These are phyloP conservation scores for Temnothorax nylanderi DNA, from an alignment of 1,140 invertebrate genomes.

Conservation along the genomic window DNA sequence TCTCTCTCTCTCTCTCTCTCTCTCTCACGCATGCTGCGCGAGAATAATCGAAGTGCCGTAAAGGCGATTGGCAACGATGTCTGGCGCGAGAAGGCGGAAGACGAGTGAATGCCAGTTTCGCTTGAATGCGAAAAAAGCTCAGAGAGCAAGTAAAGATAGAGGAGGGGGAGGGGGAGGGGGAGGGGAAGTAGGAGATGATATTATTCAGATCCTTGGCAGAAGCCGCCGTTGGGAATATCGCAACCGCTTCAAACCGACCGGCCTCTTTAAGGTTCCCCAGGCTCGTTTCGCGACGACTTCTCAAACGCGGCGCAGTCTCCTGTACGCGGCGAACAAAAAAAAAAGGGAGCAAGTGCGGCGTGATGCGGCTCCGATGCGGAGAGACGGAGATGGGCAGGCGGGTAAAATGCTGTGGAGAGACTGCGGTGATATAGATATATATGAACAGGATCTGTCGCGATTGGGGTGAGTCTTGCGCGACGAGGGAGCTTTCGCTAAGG, in stretches of 20 bases:
- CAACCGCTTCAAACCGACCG: constrained; percentile 63
- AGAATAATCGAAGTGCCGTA: constrained; percentile 45
- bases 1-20: too few relatives aligned
- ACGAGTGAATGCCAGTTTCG: constrained; percentile 3
- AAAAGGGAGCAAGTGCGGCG: constrained; percentile 42
- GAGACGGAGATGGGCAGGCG: neutral
- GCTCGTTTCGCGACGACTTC: constrained; percentile 58
- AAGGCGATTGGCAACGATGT: constrained; percentile 59
- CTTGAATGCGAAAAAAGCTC: constrained; percentile 18
- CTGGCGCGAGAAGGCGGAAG: neutral
- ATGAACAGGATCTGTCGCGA: constrained; percentile 44
- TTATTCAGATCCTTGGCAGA: constrained; percentile 73
- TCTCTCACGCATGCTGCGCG: neutral
- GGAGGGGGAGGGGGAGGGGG: neutral
- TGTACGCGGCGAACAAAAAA: neutral
- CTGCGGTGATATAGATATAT: constrained; percentile 32
- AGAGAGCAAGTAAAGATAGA: neutral
- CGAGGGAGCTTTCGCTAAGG: constrained; percentile 14
- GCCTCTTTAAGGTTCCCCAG: constrained; percentile 63
- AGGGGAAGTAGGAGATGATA: constrained; percentile 26
- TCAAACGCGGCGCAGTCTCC: constrained; percentile 39
- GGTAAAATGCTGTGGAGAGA: neutral
- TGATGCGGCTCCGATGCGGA: neutral
- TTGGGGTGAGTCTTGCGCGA: constrained; percentile 26
- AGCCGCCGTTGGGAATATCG: constrained; percentile 68